Conservation (phyloP, 2,113 vertebrate genomes). For the Martes martes region DNA sequence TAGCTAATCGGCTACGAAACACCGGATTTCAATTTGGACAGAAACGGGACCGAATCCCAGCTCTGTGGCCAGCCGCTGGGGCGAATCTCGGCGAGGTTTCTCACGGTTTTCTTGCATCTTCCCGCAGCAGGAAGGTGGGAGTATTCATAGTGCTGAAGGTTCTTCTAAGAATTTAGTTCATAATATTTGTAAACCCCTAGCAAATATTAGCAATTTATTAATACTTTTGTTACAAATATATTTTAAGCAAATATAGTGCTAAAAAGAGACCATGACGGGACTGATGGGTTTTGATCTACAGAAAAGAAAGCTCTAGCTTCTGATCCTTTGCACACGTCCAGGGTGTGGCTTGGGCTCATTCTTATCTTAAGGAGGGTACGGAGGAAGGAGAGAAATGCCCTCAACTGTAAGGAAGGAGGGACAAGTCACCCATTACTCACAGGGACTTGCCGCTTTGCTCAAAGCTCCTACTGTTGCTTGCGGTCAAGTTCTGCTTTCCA, state of each 20-base stretch:
- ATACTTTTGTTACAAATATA: neutral
- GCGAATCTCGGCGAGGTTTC: neutral
- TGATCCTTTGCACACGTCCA: neutral
- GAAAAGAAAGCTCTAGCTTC: neutral
- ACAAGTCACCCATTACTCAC: neutral
- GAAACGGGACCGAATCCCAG: neutral
- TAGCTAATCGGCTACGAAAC: neutral
- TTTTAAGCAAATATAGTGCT: neutral
- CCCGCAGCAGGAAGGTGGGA: neutral
- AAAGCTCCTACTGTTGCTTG: neutral
- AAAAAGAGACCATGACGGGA: neutral
- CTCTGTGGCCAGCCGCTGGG: too few relatives aligned
- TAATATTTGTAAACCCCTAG: neutral
- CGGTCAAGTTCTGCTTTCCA: conserved; percentile 13
- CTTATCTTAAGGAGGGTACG: neutral
- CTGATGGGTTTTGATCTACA: neutral
- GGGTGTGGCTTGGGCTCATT: too few relatives aligned
- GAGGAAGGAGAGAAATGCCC: neutral
- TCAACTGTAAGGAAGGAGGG: neutral
- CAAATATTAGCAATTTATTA: neutral
- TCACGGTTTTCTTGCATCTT: neutral
- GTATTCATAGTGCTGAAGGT: neutral
- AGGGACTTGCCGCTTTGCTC: neutral
- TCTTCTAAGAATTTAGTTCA: neutral
- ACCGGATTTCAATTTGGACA: neutral